A percentile compares a stretch with the other conserved stretches of the same genome.
Conservation (phyloP, 2,113 vertebrate genomes). For the Cynoglossus semilaevis region DNA sequence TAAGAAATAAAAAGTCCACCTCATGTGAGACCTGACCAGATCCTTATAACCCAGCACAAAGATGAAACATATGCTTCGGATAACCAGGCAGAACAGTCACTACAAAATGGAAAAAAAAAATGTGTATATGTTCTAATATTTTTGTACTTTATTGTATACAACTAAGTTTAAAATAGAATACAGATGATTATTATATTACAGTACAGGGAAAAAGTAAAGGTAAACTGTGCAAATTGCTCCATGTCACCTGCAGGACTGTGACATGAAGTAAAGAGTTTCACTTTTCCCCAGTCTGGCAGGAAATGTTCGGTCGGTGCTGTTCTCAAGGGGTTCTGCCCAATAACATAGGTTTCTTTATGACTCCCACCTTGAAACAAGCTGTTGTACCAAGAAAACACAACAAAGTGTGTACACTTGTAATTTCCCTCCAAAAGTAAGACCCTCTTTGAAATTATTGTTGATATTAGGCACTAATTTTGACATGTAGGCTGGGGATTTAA, state of each 20-base stretch:
- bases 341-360: constrained; percentile 59
- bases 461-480: constrained; percentile 48
- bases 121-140: constrained; percentile 91
- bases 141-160: constrained; percentile 91
- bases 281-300: constrained; percentile 51
- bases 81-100: constrained; percentile 78
- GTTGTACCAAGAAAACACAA: constrained; percentile 53
- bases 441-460: constrained; percentile 45
- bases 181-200: constrained; percentile 81
- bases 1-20: constrained; percentile 53
- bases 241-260: constrained; percentile 74
- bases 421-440: constrained; percentile 53
- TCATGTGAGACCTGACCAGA: constrained; percentile 68
- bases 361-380: constrained; percentile 59
- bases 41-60: constrained; percentile 76
- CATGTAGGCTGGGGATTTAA: neutral
- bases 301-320: constrained; percentile 69
- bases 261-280: constrained; percentile 61
- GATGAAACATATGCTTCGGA: constrained; percentile 69
- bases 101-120: constrained; percentile 74
- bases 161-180: constrained; percentile 89
- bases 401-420: constrained; percentile 24
- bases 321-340: constrained; percentile 58
- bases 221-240: constrained; percentile 59
- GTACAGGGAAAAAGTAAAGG: constrained; percentile 58